A percentile compares a stretch with the other conserved stretches of the same genome.
Evolutionary conservation across 2,113 vertebrate species (phyloP).

Genomic region (Anhinga rufa): DNA sequence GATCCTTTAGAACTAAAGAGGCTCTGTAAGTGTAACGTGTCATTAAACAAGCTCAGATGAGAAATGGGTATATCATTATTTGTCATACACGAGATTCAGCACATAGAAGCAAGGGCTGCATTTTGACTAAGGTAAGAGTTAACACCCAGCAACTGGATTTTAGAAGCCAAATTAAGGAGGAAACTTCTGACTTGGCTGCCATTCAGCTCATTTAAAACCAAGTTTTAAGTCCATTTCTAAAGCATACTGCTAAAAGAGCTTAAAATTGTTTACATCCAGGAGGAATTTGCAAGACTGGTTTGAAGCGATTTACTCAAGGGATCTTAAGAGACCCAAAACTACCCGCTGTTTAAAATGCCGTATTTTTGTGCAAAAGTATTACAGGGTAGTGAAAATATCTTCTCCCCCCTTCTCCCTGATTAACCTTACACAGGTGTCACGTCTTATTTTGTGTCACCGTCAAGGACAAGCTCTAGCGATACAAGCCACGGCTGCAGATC

Average conservation of each 20-base stretch:
- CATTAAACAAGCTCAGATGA: not conserved
- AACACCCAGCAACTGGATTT: not conserved
- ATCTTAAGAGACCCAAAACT: not conserved
- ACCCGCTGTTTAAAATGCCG: not conserved
- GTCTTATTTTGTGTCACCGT: not conserved
- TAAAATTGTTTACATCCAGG: not conserved
- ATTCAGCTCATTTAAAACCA: not conserved
- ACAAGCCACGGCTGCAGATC: not conserved
- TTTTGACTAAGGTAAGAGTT: not conserved
- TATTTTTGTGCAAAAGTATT: not conserved
- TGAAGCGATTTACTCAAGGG: not conserved
- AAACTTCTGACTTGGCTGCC: not conserved
- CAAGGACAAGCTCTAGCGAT: not conserved
- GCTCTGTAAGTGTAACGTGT: not conserved
- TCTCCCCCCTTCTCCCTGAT: too few relatives aligned
- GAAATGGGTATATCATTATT: not conserved
- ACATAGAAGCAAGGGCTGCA: not conserved
- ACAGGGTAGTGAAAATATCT: rapidly evolving
- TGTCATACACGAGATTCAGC: not conserved
- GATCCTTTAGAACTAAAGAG: not conserved
- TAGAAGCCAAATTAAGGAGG: not conserved
- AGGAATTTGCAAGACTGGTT: not conserved
- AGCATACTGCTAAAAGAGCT: not conserved
- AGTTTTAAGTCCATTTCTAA: not conserved
- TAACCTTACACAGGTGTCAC: not conserved